Percentiles rank a stretch among this genome's conserved stretches.
Conservation (phyloP, 2,888 invertebrate genomes). For the Agrotis puta region DNA sequence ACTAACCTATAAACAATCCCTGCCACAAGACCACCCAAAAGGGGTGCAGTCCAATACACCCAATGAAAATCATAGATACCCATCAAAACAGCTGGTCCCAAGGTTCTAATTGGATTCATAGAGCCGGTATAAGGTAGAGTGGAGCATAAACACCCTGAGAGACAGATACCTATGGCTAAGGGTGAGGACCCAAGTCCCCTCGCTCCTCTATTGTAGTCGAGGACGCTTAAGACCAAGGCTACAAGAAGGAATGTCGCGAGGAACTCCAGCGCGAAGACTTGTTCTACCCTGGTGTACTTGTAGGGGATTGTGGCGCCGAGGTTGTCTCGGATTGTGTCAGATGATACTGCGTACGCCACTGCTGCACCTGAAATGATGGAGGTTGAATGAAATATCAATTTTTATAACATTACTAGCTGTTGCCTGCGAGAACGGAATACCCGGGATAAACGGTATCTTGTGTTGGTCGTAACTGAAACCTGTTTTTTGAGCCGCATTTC, state of each 20-base stretch:
- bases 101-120: constrained; percentile 66
- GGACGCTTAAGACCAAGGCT: constrained; percentile 62
- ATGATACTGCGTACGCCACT: constrained; percentile 60
- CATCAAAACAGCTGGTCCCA: constrained; percentile 68
- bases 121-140: constrained; percentile 65
- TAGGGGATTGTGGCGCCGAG: constrained; percentile 61
- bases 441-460: too few species aligned
- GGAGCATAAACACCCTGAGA: constrained; percentile 67
- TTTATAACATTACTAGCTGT: background rate
- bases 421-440: too few species aligned
- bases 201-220: constrained; percentile 62
- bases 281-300: constrained; percentile 32
- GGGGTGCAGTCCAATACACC: constrained; percentile 67
- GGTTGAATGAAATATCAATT: background rate
- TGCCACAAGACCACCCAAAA: constrained; percentile 65
- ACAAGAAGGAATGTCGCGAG: constrained; percentile 69
- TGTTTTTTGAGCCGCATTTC: too few species aligned
- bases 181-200: constrained; percentile 68
- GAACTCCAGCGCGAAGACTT: constrained; percentile 64
- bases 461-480: too few species aligned
- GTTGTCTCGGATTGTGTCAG: constrained; percentile 41
- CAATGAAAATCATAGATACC: constrained; percentile 63
- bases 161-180: constrained; percentile 68
- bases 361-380: constrained; percentile 61
- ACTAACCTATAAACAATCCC: constrained; percentile 67